These are phyloP conservation scores for Sigmodon hispidus DNA, from an alignment of 2,113 vertebrate species.

Conservation along the genomic window DNA sequence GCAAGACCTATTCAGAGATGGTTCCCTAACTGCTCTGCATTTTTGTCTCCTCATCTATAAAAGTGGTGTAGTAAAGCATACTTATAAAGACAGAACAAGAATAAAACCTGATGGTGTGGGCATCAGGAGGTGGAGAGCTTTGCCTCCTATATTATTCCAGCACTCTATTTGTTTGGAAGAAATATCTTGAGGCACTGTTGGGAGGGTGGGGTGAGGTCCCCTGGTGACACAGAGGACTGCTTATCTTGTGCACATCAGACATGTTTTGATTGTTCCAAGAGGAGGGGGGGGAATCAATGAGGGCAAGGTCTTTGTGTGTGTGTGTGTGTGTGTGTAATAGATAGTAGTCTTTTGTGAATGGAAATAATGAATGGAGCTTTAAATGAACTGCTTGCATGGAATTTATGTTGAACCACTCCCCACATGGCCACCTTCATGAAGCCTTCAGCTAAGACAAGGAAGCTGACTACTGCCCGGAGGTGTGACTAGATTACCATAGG, in stretches of 20 bases:
- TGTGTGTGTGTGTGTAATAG: too few species aligned
- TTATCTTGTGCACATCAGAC: neutral
- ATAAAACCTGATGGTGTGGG: neutral
- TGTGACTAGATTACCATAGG: neutral
- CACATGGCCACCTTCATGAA: neutral
- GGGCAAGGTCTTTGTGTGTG: neutral
- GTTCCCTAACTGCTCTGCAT: neutral
- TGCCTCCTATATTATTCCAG: neutral
- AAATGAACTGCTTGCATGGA: neutral
- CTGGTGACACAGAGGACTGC: neutral
- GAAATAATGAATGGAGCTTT: neutral
- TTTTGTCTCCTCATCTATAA: slow-evolving; percentile 9
- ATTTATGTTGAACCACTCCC: neutral
- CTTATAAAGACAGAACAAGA: neutral
- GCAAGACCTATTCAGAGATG: neutral
- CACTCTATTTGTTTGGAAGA: slow-evolving; percentile 36
- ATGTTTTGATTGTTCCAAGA: neutral
- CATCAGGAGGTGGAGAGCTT: neutral
- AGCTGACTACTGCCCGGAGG: neutral
- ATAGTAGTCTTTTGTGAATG: neutral
- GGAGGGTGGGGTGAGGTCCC: neutral
- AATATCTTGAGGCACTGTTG: neutral
- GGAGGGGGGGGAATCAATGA: neutral
- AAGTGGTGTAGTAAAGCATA: neutral
- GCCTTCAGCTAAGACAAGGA: neutral